Evolutionary conservation across 2,888 invertebrate genomes (phyloP).

Genomic region (Ariolimax columbianus): DNA sequence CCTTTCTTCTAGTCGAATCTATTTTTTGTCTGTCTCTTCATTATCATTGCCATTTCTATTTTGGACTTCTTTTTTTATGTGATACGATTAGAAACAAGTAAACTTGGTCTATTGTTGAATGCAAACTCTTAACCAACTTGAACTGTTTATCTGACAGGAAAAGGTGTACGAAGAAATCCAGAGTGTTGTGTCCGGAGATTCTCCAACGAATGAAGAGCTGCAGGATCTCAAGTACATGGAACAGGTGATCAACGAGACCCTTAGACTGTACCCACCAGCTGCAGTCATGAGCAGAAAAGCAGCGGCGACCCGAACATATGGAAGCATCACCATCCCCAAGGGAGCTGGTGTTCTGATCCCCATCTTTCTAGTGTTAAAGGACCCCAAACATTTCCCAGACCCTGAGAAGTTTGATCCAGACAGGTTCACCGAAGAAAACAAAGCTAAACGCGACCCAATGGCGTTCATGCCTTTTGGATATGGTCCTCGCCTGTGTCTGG

Average conservation of each 20-base stretch:
- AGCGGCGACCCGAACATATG: constrained; percentile 31
- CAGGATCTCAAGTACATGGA: constrained; percentile 32
- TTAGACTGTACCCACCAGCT: constrained; percentile 34
- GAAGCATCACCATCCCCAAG: constrained; percentile 39
- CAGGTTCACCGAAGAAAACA: constrained; percentile 30
- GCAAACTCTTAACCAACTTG: too few relatives aligned
- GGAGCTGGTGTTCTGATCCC: constrained; percentile 24
- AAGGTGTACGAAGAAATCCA: constrained; percentile 35
- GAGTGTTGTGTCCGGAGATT: background rate
- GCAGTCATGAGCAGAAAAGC: constrained; percentile 34
- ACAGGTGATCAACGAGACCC: constrained; percentile 44
- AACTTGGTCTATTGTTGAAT: too few relatives aligned
- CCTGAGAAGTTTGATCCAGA: constrained; percentile 41
- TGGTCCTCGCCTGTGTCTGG: constrained; percentile 35
- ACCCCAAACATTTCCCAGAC: constrained; percentile 29
- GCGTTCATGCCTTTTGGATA: constrained; percentile 39
- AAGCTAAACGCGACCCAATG: constrained; percentile 29
- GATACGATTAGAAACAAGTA: too few relatives aligned
- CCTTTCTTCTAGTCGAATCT: too few relatives aligned
- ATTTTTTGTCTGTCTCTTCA: too few relatives aligned
- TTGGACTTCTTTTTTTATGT: too few relatives aligned
- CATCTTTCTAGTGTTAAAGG: background rate
- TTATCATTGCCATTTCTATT: too few relatives aligned
- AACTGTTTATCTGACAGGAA: constrained; percentile 23
- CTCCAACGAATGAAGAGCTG: constrained; percentile 33